Base-by-base conservation (phyloP, 2,888 invertebrate species). In the Caenorhabditis uteleia region DNA sequence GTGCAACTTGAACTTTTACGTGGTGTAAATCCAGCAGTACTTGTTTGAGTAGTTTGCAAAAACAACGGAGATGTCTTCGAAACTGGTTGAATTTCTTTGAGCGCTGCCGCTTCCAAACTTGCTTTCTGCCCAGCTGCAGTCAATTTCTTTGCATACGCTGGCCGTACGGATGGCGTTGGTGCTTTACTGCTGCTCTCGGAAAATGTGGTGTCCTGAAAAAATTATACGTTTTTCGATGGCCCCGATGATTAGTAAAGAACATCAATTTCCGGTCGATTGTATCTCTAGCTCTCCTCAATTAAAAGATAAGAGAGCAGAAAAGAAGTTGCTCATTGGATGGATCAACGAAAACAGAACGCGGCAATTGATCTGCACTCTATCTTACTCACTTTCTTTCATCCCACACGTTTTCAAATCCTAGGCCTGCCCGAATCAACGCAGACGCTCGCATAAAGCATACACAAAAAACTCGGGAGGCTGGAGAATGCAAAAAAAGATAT, bases 131-230 rank as follows among this genome's bases (percentile, higher is more conserved):
- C 29, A 3, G 44, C 44, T 1, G 58, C 57, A 3, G 54, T 47
- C 33, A 64, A 48, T 49, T 64, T 64, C 33, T 64, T 46, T 1
- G 64, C 64, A 46, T 64, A 64, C 0, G 64, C 53, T 2, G 58
- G 64, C 25, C 64, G 53, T 10, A 54, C 40, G 8, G 58, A 49
- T 40, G 57, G 64, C 25, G 64, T 54, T 5, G 62, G 46, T 20
- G 23, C 20, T 10, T 44, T 48, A 16, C 26, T 38, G 23, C 38
- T 48, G 7, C 20, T 21, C 29, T 36, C 36, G 23, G 36, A 38
- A 21, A 5, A 36, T 36, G 48, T 38, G 3, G 48, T 48, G 7
- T 29, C 48, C 48, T 48, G 25, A 46, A 46, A 46, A 39, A 12
- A 39, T 39, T 20, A 12, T 20, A 8, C 31, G 14, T 7, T n/a